Base-by-base conservation (phyloP, 1,140 invertebrate species). In the Chionoecetes opilio region DNA sequence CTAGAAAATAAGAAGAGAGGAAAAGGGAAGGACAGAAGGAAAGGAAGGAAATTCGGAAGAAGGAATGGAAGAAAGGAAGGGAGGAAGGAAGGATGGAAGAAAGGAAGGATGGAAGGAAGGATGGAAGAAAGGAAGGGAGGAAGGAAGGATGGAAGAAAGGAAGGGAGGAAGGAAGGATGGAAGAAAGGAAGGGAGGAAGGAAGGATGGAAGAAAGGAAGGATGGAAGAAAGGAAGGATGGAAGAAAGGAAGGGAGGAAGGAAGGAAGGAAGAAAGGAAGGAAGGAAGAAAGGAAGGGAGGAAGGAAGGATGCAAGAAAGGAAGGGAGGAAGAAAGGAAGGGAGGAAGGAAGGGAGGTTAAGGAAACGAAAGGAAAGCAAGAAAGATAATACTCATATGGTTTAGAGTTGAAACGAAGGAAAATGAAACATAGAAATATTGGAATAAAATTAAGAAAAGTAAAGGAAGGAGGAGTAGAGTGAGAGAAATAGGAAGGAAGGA, bases 251-350 rank as follows among this genome's bases (percentile, higher is more conserved):
- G 21, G 46, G 0, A 53, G 46, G 46, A 53, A 46, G 46, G 21
- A 46, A 46, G 14, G 5, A 6, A 46, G 14, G 41, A 46, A 46
- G 21, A 32, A 84, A 5, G 5, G 82, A n/a, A 84, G 82, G 82
- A 29, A 84, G 82, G 82, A 84, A 84, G 82, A n/a, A 84, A 84
- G 82, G 82, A 84, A 84, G 82, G 82, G 29, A 84, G 82, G 82
- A 29, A 84, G 82, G 82, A 84, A 84, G 82, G 82, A 84, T n/a
- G 82, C 17, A 84, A 84, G 82, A n/a, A 84, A 84, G 32, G 82
- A 29, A 84, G 82, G 82, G 29, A 84, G 82, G 82, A 84, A 84
- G 82, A n/a, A 84, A 84, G 82, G 82, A 29, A 84, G 82, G 82
- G 29, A 84, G 82, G 82, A 84, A 84, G 82, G 82, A 26, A 84